Evolutionary conservation across 2,113 vertebrate species (phyloP).

Genomic region (Thinocorus orbignyianus): DNA sequence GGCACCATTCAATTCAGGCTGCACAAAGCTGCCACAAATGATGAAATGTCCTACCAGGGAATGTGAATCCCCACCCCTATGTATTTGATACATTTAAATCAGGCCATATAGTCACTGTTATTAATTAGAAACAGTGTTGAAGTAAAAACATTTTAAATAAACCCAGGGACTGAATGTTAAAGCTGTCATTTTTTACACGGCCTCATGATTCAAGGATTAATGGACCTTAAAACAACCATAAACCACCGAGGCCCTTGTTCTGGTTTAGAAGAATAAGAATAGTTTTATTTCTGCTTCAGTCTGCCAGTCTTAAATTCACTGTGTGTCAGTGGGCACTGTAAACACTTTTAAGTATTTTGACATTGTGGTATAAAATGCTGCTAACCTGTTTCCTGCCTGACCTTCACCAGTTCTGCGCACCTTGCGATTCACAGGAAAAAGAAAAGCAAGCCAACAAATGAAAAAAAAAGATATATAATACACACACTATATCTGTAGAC

Average conservation of each 20-base stretch:
- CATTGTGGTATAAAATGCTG: constrained; percentile 69
- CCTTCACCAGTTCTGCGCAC: constrained; percentile 62
- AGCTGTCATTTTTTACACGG: constrained; percentile 78
- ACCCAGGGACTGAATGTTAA: constrained; percentile 70
- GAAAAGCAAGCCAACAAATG: constrained; percentile 9
- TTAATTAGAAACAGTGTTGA: constrained; percentile 75
- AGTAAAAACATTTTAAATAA: constrained; percentile 78
- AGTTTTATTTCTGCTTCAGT: constrained; percentile 66
- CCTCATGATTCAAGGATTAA: constrained; percentile 84
- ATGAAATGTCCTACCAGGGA: neutral
- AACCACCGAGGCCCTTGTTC: constrained; percentile 72
- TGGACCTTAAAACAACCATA: constrained; percentile 81
- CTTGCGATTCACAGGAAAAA: neutral
- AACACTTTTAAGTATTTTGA: constrained; percentile 81
- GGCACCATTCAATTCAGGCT: neutral
- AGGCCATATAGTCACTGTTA: constrained; percentile 55
- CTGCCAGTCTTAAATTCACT: constrained; percentile 72
- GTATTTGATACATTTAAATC: constrained; percentile 60
- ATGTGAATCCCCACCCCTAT: neutral
- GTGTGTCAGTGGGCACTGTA: constrained; percentile 75
- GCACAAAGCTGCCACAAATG: neutral
- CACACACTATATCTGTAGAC: neutral
- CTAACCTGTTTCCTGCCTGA: constrained; percentile 71
- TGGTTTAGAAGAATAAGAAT: constrained; percentile 71
- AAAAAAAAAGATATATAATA: neutral